phyloP scores from a whole-genome alignment of 2,888 invertebrate genomes.

The Salpingus planirostris region DNA sequence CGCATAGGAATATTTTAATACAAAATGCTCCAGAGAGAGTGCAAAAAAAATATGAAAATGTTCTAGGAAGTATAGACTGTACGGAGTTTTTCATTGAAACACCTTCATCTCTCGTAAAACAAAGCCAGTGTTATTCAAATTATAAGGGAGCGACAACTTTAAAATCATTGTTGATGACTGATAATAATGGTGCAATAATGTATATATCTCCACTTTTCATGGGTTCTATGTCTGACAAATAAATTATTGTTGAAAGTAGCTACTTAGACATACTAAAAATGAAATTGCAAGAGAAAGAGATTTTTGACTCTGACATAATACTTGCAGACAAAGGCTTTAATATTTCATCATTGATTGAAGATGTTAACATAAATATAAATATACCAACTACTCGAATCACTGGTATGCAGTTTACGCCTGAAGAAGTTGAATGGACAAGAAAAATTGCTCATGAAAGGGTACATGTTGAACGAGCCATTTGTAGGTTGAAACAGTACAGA shows the following conservation, averaged over 20 bases:
- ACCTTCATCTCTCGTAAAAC: slow-evolving; percentile 11
- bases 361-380: slow-evolving; percentile 14
- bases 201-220: no score
- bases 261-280: slow-evolving; percentile 8
- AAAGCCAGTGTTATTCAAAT: slow-evolving; percentile 13
- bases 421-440: slow-evolving; percentile 10
- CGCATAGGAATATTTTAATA: slow-evolving; percentile 11
- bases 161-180: slow-evolving; percentile 15
- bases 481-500: slow-evolving; percentile 14
- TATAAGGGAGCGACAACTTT: slow-evolving; percentile 15
- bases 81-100: slow-evolving; percentile 15
- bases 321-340: slow-evolving; percentile 19
- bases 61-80: slow-evolving; percentile 16
- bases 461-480: slow-evolving; percentile 16
- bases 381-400: slow-evolving; percentile 13
- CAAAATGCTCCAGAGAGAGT: slow-evolving; percentile 12
- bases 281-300: slow-evolving; percentile 7
- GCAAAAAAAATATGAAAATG: slow-evolving; percentile 8
- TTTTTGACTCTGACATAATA: slow-evolving; percentile 11
- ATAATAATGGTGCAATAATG: slow-evolving; percentile 15
- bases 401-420: slow-evolving; percentile 11
- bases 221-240: no score
- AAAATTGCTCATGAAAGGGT: slow-evolving; percentile 15
- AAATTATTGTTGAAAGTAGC: slow-evolving; percentile 13
- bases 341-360: slow-evolving; percentile 12